phyloP scores from a whole-genome alignment of 1,140 invertebrate species.

The Luehdorfia chinensis region DNA sequence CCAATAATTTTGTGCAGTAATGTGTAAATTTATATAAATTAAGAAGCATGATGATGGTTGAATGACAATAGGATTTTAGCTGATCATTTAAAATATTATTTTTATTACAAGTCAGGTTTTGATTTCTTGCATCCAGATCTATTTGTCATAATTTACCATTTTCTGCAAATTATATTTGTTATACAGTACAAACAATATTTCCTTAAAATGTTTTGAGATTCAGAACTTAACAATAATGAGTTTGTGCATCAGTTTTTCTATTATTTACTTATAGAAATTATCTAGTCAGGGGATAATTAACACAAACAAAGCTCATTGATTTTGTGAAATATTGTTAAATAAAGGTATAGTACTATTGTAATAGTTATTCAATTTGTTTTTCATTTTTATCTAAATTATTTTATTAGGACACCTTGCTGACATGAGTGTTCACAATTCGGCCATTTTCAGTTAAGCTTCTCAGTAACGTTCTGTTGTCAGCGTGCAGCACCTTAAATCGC shows the following conservation, averaged over 20 bases:
- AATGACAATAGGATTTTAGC: constrained; percentile 25
- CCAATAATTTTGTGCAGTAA: constrained; percentile 64
- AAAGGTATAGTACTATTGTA: constrained; percentile 2
- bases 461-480: too few species aligned
- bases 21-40: constrained; percentile 15
- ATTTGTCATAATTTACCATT: constrained; percentile 2
- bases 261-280: constrained; percentile 16
- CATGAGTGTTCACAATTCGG: too few species aligned
- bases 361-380: constrained; percentile 5
- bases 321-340: constrained; percentile 17
- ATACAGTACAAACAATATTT: constrained; percentile 12
- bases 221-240: background rate
- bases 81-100: constrained; percentile 15
- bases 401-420: too few species aligned
- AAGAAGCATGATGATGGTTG: constrained; percentile 24
- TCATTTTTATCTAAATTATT: background rate
- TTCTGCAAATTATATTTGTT: background rate
- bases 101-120: background rate
- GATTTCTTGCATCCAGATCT: background rate
- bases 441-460: too few species aligned
- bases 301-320: constrained; percentile 8
- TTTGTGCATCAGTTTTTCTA: constrained; percentile 7
- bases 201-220: background rate
- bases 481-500: too few species aligned
- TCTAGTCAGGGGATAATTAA: constrained; percentile 20